Percentiles rank a stretch among this genome's conserved stretches.
Evolutionary conservation across 2,797 vertebrate genomes (phyloP).

Genomic region (Mus minutoides): DNA sequence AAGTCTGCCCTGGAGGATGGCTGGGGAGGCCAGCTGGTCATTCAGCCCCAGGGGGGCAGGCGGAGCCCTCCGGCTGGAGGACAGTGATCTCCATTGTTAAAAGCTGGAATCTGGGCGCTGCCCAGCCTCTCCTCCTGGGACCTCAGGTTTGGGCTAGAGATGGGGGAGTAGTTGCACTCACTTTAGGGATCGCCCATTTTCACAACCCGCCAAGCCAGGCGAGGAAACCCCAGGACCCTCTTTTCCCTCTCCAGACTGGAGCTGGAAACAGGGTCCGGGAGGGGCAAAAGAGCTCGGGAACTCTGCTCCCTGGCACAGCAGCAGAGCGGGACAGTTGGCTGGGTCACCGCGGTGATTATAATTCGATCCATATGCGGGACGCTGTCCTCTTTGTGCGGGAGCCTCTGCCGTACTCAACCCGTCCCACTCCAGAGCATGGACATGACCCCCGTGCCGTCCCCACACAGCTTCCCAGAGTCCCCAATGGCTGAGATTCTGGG

Average conservation of each 20-base stretch:
- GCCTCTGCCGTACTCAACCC: slow-evolving; percentile 52
- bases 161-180: not conserved
- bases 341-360: slow-evolving; percentile 67
- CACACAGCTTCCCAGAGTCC: not conserved
- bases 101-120: not conserved
- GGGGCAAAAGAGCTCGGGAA: not conserved
- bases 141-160: not conserved
- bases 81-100: not conserved
- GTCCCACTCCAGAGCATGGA: not conserved
- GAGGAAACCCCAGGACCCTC: not conserved
- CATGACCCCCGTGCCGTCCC: not conserved
- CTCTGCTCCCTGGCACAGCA: slow-evolving; percentile 23
- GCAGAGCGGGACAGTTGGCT: not conserved
- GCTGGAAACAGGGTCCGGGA: not conserved
- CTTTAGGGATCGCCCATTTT: not conserved
- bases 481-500: not conserved
- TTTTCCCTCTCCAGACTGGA: not conserved
- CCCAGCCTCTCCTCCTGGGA: not conserved
- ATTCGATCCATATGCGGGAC: slow-evolving; percentile 84
- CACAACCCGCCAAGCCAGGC: not conserved
- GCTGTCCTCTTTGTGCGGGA: slow-evolving; percentile 84
- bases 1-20: not conserved
- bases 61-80: not conserved
- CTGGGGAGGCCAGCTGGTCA: not conserved
- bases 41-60: not conserved